Conservation (phyloP, 64 coral and sea anemone genomes). For the Cladopsammia gracilis region DNA sequence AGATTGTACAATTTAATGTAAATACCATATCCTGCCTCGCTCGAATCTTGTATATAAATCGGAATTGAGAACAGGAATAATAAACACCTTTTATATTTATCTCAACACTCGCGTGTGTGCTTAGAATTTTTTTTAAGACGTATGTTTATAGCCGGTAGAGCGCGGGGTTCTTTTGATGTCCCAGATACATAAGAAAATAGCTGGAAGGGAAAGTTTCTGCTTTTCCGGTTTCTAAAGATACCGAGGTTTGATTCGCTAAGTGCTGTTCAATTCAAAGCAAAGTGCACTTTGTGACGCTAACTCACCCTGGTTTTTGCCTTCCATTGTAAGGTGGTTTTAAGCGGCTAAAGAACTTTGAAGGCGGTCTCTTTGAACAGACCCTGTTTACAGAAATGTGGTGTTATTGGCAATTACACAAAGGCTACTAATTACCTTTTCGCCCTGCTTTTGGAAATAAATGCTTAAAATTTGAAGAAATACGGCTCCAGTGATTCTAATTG, state of each 20-base stretch:
- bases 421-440: slow-evolving; percentile 82
- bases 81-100: slow-evolving; percentile 57
- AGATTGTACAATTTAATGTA: slow-evolving; percentile 30
- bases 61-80: slow-evolving; percentile 31
- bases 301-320: slow-evolving; percentile 28
- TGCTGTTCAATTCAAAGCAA: slow-evolving; percentile 9
- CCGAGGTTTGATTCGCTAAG: slow-evolving; percentile 42
- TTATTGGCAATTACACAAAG: slow-evolving; percentile 96
- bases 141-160: slow-evolving; percentile 23
- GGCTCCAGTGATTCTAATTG: slow-evolving; percentile 18
- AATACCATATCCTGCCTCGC: slow-evolving; percentile 24
- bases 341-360: slow-evolving; percentile 76
- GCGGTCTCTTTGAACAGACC: slow-evolving; percentile 90
- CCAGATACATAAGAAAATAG: slow-evolving; percentile 37
- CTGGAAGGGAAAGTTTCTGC: slow-evolving; percentile 10
- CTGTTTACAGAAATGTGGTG: slow-evolving; percentile 94
- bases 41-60: slow-evolving; percentile 50
- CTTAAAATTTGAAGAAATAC: slow-evolving; percentile 47
- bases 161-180: slow-evolving; percentile 38
- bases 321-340: slow-evolving; percentile 67
- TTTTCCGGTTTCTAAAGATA: slow-evolving; percentile 14
- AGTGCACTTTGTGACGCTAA: slow-evolving; percentile 26
- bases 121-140: slow-evolving; percentile 16
- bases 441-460: slow-evolving; percentile 44
- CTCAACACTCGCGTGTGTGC: slow-evolving; percentile 25